phyloP scores from a whole-genome alignment of 2,113 vertebrate genomes.

The Brachypodius melanocephalos region DNA sequence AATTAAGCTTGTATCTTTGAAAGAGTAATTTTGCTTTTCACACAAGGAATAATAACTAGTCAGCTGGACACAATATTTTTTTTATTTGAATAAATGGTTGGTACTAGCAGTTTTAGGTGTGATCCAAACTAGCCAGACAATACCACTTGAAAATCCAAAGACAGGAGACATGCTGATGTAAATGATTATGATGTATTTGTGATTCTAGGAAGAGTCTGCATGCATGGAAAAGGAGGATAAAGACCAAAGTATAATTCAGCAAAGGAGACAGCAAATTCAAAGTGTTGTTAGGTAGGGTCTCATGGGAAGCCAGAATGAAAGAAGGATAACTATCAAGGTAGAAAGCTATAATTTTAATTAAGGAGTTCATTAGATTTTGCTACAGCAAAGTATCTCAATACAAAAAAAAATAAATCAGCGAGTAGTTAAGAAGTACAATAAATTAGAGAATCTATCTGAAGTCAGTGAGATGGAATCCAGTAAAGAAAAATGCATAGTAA shows the following conservation, averaged over 20 bases:
- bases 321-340: not conserved
- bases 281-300: not conserved
- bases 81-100: not conserved
- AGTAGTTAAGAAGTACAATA: not conserved
- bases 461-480: not conserved
- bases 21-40: conserved; percentile 11
- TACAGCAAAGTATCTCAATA: not conserved
- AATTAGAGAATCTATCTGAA: not conserved
- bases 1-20: conserved; percentile 26
- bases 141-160: not conserved
- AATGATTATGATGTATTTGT: not conserved
- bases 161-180: not conserved
- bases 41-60: not conserved
- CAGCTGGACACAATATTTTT: not conserved
- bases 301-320: not conserved
- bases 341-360: not conserved
- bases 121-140: not conserved
- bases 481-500: not conserved
- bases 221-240: not conserved
- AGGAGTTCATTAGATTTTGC: not conserved
- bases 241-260: not conserved
- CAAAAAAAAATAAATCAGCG: not conserved
- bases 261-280: not conserved
- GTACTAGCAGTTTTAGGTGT: not conserved
- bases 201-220: not conserved